Evolutionary conservation across 64 coral and sea anemone species (phyloP), one percentile per base, ranked within the genome.

Genomic region (Porites lutea): DNA sequence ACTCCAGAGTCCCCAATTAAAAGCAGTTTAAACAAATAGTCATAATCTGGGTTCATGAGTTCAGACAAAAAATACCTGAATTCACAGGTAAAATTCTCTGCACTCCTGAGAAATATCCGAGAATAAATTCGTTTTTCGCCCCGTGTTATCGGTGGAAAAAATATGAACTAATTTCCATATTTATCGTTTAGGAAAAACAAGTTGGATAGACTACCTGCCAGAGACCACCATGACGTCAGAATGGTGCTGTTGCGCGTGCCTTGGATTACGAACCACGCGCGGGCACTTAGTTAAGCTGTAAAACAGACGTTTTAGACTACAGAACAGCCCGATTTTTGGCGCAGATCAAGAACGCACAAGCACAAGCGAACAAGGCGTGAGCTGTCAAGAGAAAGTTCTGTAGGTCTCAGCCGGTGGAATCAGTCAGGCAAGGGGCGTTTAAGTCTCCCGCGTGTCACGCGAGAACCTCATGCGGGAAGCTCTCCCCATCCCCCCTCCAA

Each of bases 21-120:
- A 57, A 99, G 92, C 16, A 99, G 85, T 89, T 99, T 99, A 74
- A 99, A 99, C 75, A 99, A 83, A 89, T 96, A 99, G 75, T 99
- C 97, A 68, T 99, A 99, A 19, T 99, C 97, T 13, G 90, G 88
- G 71, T 99, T 99, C 97, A 99, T 99, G 45, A 66, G 11, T 50
- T 9, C 49, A 6, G 0, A 20, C 4, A 15, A 49, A 61, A 62
- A 2, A n/a, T 27, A 19, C 9, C 49, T 7, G 52, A 78, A 19
- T 65, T 65, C 13, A 65, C 62, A 18, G 62, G 4, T 19, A 18
- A 19, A 37, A 65, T 4, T 50, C 63, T 84, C 63, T 69, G 16
- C 2, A 5, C 18, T 16, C 8, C n/a, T 7, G 48, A 84, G 46
- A 52, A 68, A 48, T 8, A 51, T 84, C 45, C 48, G 13, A 18